phyloP scores from a whole-genome alignment of 2,113 vertebrate genomes.

The Cyanoderma ruficeps region DNA sequence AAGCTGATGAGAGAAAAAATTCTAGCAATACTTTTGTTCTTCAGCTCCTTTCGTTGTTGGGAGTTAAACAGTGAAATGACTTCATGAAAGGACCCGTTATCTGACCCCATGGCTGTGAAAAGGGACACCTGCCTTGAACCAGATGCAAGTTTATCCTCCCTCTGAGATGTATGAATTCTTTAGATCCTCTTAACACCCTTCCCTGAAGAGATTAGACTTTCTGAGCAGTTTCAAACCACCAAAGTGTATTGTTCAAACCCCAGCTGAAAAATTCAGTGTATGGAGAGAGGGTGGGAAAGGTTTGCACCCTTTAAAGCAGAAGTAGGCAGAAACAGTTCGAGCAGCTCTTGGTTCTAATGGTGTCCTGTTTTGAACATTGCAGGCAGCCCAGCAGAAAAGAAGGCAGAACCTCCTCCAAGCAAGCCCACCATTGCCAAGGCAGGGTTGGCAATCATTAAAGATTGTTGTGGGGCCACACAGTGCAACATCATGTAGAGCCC shows the following conservation, averaged over 20 bases:
- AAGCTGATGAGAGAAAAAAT: background rate
- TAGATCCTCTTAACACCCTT: background rate
- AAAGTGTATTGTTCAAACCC: background rate
- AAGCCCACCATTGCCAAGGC: conserved; percentile 91
- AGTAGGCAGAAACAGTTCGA: background rate
- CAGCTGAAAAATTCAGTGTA: background rate
- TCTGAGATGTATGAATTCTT: background rate
- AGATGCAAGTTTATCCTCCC: background rate
- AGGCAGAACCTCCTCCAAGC: conserved; percentile 86
- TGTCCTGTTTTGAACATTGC: conserved; percentile 27
- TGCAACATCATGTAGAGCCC: conserved; percentile 92
- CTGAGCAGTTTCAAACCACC: background rate
- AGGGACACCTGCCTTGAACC: background rate
- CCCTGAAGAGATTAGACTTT: background rate
- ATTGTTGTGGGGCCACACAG: conserved; percentile 94
- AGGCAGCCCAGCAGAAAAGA: conserved; percentile 88
- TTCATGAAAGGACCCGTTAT: background rate
- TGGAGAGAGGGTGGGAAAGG: background rate
- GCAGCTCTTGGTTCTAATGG: background rate
- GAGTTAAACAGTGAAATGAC: background rate
- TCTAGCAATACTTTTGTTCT: background rate
- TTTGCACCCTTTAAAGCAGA: background rate
- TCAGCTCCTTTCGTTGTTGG: background rate
- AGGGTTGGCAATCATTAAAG: conserved; percentile 91
- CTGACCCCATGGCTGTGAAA: background rate